Evolutionary conservation across 1,140 invertebrate genomes (phyloP).

Genomic region (Halictus rubicundus): DNA sequence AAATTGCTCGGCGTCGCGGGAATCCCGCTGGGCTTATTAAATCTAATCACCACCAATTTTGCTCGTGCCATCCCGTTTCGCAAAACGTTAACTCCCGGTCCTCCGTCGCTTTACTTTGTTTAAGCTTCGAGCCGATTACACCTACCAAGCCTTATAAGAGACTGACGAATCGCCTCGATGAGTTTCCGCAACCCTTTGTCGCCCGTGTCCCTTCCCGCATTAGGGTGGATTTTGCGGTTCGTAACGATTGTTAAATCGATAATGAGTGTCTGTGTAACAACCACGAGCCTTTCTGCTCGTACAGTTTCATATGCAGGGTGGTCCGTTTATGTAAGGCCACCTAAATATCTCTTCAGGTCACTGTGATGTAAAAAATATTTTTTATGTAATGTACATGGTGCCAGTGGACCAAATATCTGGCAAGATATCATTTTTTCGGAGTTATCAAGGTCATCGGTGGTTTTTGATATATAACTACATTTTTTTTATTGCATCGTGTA

Average conservation of each 20-base stretch:
- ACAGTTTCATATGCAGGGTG: too few relatives aligned
- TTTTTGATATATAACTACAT: too few relatives aligned
- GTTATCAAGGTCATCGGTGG: too few relatives aligned
- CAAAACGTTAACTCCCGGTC: constrained; percentile 35
- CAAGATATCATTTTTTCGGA: too few relatives aligned
- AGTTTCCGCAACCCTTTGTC: constrained; percentile 16
- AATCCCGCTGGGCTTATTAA: constrained; percentile 57
- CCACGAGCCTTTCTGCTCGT: too few relatives aligned
- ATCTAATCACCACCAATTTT: constrained; percentile 63
- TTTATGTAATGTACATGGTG: too few relatives aligned
- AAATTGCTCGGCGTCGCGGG: constrained; percentile 54
- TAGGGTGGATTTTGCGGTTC: neutral
- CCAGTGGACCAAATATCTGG: too few relatives aligned
- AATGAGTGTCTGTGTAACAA: neutral
- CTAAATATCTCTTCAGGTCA: too few relatives aligned
- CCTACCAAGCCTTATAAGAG: constrained; percentile 9
- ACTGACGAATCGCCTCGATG: constrained; percentile 15
- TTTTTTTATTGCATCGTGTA: too few relatives aligned
- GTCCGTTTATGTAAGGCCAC: too few relatives aligned
- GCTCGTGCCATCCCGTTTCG: constrained; percentile 44
- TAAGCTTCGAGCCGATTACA: constrained; percentile 32
- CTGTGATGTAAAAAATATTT: too few relatives aligned
- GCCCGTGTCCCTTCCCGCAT: neutral
- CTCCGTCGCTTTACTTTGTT: constrained; percentile 37
- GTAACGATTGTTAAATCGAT: neutral